Conservation (phyloP, 2,888 invertebrate species). For the Protodeltote pygarga region DNA sequence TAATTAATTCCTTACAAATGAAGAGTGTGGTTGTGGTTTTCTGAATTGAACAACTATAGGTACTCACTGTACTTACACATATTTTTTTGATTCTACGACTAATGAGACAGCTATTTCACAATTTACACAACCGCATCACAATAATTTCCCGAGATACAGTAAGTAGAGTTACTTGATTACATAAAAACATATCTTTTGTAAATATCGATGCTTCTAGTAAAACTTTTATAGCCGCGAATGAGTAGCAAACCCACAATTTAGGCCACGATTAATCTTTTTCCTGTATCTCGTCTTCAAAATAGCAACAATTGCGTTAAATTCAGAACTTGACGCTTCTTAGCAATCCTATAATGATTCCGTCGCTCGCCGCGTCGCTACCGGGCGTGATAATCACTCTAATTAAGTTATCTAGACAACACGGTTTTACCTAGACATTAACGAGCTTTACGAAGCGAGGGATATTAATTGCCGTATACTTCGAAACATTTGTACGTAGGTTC, state of each 20-base stretch:
- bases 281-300: constrained; percentile 18
- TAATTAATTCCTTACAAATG: no score
- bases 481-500: constrained; percentile 1
- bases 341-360: constrained; percentile 39
- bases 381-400: constrained; percentile 43
- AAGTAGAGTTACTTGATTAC: no score
- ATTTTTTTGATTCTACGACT: no score
- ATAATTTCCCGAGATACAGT: no score
- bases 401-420: constrained; percentile 42
- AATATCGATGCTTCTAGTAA: not conserved
- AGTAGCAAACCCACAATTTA: constrained; percentile 9
- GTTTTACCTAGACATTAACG: constrained; percentile 28
- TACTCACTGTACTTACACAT: no score
- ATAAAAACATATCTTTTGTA: not conserved
- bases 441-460: constrained; percentile 17
- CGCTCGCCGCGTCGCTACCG: constrained; percentile 15
- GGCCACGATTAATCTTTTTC: constrained; percentile 27
- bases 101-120: no score
- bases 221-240: not conserved
- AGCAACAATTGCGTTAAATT: constrained; percentile 32
- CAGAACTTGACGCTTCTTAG: constrained; percentile 22
- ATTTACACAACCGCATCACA: no score
- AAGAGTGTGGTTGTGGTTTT: no score
- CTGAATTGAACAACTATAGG: no score
- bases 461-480: constrained; percentile 11